phyloP scores from a whole-genome alignment of 1,140 invertebrate genomes.

The Calliphora vicina region DNA sequence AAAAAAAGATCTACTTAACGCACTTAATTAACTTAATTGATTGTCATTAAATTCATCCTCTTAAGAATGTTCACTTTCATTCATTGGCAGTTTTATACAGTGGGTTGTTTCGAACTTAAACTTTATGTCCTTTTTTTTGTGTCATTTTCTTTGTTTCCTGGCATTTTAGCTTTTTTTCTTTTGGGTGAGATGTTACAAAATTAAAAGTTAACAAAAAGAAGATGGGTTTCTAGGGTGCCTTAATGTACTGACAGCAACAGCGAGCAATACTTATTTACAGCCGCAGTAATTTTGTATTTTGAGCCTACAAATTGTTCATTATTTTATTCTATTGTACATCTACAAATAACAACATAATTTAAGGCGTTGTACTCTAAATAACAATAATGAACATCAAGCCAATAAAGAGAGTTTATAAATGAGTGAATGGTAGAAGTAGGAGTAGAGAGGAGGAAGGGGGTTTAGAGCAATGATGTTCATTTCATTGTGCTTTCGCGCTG shows the following conservation, averaged over 20 bases:
- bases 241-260: neutral
- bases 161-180: neutral
- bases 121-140: neutral
- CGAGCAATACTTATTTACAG: neutral
- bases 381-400: neutral
- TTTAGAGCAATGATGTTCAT: no score
- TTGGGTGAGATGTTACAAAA: neutral
- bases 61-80: neutral
- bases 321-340: neutral
- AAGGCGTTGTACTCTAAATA: neutral
- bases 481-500: no score
- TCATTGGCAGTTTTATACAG: neutral
- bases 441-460: no score
- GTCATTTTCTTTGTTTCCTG: neutral
- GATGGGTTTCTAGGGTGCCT: neutral
- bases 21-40: conserved; percentile 35
- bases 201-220: neutral
- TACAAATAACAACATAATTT: neutral
- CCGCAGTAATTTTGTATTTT: neutral
- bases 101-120: neutral
- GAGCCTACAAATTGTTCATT: neutral
- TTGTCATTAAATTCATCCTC: conserved; percentile 30
- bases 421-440: neutral
- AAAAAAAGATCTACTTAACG: conserved; percentile 16
- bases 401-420: neutral